These are phyloP conservation scores for Microplitis demolitor DNA, from an alignment of 1,140 invertebrate species.

Conservation along the genomic window DNA sequence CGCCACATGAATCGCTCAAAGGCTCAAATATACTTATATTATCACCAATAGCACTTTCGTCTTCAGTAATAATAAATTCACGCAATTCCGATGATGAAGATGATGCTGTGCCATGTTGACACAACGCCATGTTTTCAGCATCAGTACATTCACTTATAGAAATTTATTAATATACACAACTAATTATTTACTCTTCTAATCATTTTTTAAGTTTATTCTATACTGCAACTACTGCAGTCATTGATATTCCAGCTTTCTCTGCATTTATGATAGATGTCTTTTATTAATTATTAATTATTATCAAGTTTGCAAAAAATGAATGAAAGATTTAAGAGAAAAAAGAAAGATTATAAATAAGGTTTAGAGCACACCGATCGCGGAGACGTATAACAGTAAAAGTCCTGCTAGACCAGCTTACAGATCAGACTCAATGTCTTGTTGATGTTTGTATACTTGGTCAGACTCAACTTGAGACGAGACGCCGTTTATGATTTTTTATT, in stretches of 20 bases:
- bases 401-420: constrained; percentile 37
- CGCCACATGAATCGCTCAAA: constrained; percentile 56
- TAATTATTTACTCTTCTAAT: background rate
- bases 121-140: background rate
- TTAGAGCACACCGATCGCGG: constrained; percentile 23
- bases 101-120: constrained; percentile 4
- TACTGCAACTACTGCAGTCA: too few relatives aligned
- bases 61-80: constrained; percentile 9
- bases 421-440: constrained; percentile 13
- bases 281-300: background rate
- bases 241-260: background rate
- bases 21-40: constrained; percentile 42
- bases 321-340: constrained; percentile 2
- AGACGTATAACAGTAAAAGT: constrained; percentile 43
- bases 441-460: constrained; percentile 16
- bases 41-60: constrained; percentile 25
- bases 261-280: background rate
- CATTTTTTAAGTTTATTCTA: background rate
- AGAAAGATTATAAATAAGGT: constrained; percentile 29
- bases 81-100: constrained; percentile 2
- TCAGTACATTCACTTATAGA: background rate
- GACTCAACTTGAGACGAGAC: constrained; percentile 18
- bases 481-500: constrained; percentile 2
- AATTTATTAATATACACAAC: constrained; percentile 10
- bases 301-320: background rate